These are phyloP conservation scores for Aramus guarauna DNA, from an alignment of 2,113 vertebrate species.

Conservation along the genomic window DNA sequence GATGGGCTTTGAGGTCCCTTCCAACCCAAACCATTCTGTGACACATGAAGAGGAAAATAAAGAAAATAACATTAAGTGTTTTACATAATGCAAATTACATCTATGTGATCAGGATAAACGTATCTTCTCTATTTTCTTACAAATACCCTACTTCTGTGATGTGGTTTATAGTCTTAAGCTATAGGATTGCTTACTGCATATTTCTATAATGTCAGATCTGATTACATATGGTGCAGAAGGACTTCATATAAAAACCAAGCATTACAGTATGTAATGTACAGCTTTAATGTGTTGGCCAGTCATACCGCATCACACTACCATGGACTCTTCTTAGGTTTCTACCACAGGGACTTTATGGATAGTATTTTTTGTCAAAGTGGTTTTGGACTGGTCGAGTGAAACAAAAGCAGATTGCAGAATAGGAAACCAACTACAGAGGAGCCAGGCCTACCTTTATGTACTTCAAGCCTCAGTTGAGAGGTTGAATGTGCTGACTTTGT, in stretches of 20 bases:
- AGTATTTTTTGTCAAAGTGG: neutral
- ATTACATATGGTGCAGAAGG: neutral
- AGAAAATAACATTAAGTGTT: neutral
- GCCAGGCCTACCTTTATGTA: neutral
- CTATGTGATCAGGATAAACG: neutral
- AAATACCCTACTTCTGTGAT: neutral
- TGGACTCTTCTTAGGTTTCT: neutral
- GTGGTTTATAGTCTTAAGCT: neutral
- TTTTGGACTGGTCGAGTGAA: neutral
- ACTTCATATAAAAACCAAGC: neutral
- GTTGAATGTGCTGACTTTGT: neutral
- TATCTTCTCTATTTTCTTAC: neutral
- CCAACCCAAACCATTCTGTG: too few species aligned
- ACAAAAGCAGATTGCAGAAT: neutral
- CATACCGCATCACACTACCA: rapidly evolving
- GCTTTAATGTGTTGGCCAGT: neutral
- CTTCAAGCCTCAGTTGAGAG: neutral
- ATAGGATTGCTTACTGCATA: neutral
- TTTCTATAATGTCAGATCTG: neutral
- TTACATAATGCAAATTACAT: neutral
- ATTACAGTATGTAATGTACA: neutral
- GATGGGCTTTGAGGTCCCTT: too few species aligned
- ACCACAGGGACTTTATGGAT: neutral
- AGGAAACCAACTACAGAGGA: rapidly evolving
- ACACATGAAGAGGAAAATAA: neutral